A percentile compares a stretch with the other conserved stretches of the same genome.
Evolutionary conservation across 2,888 invertebrate species (phyloP).

Genomic region (Xanthia togata): DNA sequence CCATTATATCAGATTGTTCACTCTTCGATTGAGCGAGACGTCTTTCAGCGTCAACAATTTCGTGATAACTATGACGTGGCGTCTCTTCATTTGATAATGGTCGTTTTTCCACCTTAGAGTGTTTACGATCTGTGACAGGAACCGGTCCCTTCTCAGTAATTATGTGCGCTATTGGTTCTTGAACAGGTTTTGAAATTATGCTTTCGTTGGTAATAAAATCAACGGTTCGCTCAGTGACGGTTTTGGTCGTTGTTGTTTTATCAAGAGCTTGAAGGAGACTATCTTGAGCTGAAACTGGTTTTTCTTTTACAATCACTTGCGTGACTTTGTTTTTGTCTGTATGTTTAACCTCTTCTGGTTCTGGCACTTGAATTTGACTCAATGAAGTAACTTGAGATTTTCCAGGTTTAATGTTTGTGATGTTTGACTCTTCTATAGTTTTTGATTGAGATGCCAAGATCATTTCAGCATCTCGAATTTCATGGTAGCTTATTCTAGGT

Average conservation of each 20-base stretch:
- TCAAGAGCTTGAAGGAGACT: slow-evolving; percentile 23
- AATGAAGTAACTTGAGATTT: neutral
- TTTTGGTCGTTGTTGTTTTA: slow-evolving; percentile 12
- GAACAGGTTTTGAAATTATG: neutral
- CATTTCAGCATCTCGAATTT: slow-evolving; percentile 73
- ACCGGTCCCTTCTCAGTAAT: slow-evolving; percentile 8
- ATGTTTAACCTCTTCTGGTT: neutral
- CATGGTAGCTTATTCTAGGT: slow-evolving; percentile 65
- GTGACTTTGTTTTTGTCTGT: neutral
- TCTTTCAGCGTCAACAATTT: slow-evolving; percentile 76
- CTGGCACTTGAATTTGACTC: neutral
- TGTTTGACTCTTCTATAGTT: slow-evolving; percentile 9
- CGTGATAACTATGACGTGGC: slow-evolving; percentile 74
- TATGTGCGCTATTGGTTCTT: slow-evolving; percentile 8
- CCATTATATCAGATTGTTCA: slow-evolving; percentile 2
- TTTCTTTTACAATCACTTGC: slow-evolving; percentile 10
- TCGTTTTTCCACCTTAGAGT: neutral
- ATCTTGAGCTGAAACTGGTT: slow-evolving; percentile 28
- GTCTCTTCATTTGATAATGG: slow-evolving; percentile 64
- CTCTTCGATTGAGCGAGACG: slow-evolving; percentile 57
- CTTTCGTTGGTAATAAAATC: slow-evolving; percentile 37
- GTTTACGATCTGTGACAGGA: neutral
- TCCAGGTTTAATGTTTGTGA: neutral
- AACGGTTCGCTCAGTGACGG: slow-evolving; percentile 15
- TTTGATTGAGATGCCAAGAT: slow-evolving; percentile 56